phyloP scores from a whole-genome alignment of 2,888 invertebrate species.

The Drosophila nr. medialis region DNA sequence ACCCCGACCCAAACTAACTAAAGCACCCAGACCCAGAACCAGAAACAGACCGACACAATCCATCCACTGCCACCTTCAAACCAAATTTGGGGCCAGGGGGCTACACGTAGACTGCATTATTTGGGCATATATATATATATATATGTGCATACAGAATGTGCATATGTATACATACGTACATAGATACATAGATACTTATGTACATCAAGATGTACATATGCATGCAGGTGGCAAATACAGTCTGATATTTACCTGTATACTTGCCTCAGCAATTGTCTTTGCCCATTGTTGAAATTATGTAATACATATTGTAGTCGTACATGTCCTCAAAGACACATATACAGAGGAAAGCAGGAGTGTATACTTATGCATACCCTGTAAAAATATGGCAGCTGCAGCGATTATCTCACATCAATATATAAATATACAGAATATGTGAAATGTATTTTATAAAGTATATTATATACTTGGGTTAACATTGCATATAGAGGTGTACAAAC shows the following conservation, averaged over 20 bases:
- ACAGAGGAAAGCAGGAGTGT: not conserved
- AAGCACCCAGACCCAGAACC: not conserved
- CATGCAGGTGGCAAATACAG: not conserved
- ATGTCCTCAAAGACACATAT: not conserved
- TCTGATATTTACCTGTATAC: not conserved
- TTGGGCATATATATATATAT: not conserved
- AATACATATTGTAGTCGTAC: conserved; percentile 23
- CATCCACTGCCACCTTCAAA: not conserved
- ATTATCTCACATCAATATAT: not conserved
- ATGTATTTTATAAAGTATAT: not conserved
- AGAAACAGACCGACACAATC: not conserved
- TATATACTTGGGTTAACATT: not conserved
- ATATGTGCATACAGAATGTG: not conserved
- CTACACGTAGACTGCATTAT: not conserved
- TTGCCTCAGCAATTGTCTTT: conserved; percentile 40
- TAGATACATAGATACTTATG: not conserved
- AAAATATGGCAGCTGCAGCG: not conserved
- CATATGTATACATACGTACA: not conserved
- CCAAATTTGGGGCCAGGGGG: not conserved
- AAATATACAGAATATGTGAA: not conserved
- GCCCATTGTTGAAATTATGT: conserved; percentile 34
- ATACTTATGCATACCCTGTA: not conserved
- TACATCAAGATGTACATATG: not conserved
- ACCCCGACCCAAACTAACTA: not conserved
- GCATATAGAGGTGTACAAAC: not conserved